Conservation (phyloP, 2,113 vertebrate genomes). For the Anoplopoma fimbria region DNA sequence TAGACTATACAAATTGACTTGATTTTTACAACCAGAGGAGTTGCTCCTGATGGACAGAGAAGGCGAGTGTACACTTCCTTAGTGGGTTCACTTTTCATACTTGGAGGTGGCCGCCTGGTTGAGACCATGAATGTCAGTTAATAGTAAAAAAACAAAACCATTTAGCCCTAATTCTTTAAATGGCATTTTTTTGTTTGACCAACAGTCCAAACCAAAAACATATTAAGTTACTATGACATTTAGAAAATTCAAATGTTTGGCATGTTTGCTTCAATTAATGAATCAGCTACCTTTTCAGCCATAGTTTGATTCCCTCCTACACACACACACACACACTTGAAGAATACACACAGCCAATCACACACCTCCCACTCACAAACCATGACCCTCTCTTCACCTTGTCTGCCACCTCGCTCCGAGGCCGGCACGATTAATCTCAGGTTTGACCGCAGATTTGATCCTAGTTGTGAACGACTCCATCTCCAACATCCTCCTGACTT, state of each 20-base stretch:
- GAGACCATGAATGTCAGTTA: neutral
- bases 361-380: neutral
- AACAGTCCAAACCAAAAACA: no score
- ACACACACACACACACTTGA: no score
- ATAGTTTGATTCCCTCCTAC: neutral
- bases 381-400: neutral
- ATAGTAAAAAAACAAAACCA: neutral
- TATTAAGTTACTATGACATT: neutral
- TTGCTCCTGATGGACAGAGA: no score
- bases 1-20: no score
- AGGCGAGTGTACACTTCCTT: no score
- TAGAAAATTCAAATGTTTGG: no score
- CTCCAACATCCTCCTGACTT: conserved; percentile 1
- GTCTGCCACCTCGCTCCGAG: conserved; percentile 20
- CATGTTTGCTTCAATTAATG: accelerated
- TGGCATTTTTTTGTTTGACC: neutral
- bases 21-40: no score
- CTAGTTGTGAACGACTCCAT: neutral
- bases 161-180: neutral
- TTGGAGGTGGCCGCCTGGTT: neutral
- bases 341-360: no score
- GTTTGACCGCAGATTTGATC: conserved; percentile 24
- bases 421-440: neutral
- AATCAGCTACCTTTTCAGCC: neutral
- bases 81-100: no score